Evolutionary conservation across 2,113 vertebrate species (phyloP), one percentile per base, ranked within the genome.

Genomic region (Zosterops japonicus): DNA sequence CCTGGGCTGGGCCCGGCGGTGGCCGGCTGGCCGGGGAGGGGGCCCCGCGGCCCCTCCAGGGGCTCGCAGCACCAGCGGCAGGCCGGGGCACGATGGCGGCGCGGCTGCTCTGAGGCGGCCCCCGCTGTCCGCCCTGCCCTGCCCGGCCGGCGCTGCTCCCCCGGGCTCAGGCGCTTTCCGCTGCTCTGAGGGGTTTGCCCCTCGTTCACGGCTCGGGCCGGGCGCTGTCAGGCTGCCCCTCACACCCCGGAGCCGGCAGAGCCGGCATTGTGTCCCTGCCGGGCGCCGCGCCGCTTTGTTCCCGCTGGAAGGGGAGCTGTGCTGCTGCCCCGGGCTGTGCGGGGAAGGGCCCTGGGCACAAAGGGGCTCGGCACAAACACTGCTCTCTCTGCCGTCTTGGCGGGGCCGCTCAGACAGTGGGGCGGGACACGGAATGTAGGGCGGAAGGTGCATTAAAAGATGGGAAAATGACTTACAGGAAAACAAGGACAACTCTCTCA

Each of bases 201-300:
- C 9, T 5, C 5, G 11, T 0, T 25, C n/a, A 0, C 7, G 7
- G 44, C 2, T 4, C 5, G 1, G 50, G 52, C n/a, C 56, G 0
- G n/a, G 50, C 5, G 15, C 75, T 9, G 49, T 29, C 56, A 3
- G 76, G 42, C 57, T 16, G 63, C 6, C 47, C 1, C 24, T 7
- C 28, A 3, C 4, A 2, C 22, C 39, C 8, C 36, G 36, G 36
- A 39, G 36, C 36, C 36, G 36, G 36, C 36, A 39, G 5, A 5
- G 60, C 14, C 14, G 23, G 50, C 23, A 0, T 5, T 13, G 14
- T 9, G 52, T 9, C 3, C 9, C 8, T 6, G 6, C 14, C 4
- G 12, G 11, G 44, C 14, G 60, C 35, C 28, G 0, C 7, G 24
- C 2, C 22, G 31, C 52, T 39, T 11, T 1, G 25, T 33, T 9